These are phyloP conservation scores for Siniperca knerii DNA, from an alignment of 2,113 vertebrate species.

Conservation along the genomic window DNA sequence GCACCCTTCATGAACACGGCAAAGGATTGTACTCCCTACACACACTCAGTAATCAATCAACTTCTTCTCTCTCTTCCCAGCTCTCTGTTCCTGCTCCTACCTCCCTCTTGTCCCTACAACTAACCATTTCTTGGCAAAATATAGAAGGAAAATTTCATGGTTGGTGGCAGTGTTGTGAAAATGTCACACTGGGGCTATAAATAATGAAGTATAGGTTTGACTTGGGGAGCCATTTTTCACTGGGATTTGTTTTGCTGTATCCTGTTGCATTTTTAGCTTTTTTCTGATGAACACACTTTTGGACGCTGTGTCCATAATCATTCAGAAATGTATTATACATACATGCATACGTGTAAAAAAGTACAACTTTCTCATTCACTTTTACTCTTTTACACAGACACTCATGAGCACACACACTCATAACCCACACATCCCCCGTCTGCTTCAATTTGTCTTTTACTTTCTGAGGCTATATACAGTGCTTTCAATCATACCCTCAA, in stretches of 20 bases:
- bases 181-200: slow-evolving; percentile 65
- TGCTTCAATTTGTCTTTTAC: slow-evolving; percentile 44
- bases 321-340: neutral
- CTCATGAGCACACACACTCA: neutral
- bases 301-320: neutral
- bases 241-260: slow-evolving; percentile 41
- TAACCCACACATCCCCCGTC: slow-evolving; percentile 3
- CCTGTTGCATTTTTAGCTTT: neutral
- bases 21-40: slow-evolving; percentile 17
- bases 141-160: slow-evolving; percentile 50
- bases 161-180: slow-evolving; percentile 59
- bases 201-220: slow-evolving; percentile 56
- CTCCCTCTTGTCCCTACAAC: slow-evolving; percentile 26
- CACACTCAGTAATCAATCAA: slow-evolving; percentile 49
- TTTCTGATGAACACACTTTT: neutral
- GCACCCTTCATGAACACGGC: neutral
- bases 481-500: slow-evolving; percentile 63
- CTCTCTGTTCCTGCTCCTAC: neutral
- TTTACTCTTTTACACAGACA: slow-evolving; percentile 18
- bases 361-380: slow-evolving; percentile 5
- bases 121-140: slow-evolving; percentile 59
- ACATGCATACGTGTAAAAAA: neutral
- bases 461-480: slow-evolving; percentile 31
- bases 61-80: neutral
- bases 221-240: slow-evolving; percentile 48